Base-by-base conservation (phyloP, 2,888 invertebrate species). In the Nomada hirtipes region DNA sequence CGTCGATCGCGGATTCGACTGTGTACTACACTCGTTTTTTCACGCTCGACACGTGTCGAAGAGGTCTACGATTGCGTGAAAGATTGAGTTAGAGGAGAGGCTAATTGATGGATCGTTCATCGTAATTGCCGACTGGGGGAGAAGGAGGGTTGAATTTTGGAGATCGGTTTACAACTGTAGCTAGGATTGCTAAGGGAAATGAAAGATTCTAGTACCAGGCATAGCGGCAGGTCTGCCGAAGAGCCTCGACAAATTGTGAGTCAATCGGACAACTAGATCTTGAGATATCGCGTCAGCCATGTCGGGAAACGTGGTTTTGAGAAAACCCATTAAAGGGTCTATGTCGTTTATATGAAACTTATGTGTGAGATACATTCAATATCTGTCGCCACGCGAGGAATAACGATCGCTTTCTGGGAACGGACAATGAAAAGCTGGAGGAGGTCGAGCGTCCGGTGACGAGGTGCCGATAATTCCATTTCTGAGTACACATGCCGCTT, bases 361-460 rank as follows among this genome's bases (percentile, higher is more conserved):
- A 4, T n/a, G 42, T 23, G 20, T 36, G n/a, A 44, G 23, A 55
- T n/a, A 57, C 36, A 15, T 76, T 26, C n/a, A 63, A 64, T 53
- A 55, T 47, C 23, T n/a, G 23, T 2, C 57, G 63, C 61, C 55
- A 20, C 15, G 36, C 26, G 71, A 36, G 50, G 26, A 23, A 65
- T 76, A 73, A 85, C 60, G 74, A 74, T 10, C 67, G 42, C 42
- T 63, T 83, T 71, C 74, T 70, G 36, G 36, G 77, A 74, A 76
- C n/a, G 76, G 53, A 82, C 72, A 79, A 74, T 57, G 73, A 59
- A 64, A 69, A 72, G 60, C 64, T 20, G 61, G 53, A 53, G 53
- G 59, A 47, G 69, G 42, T 60, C 60, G 71, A 64, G 86, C 52
- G 67, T 85, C 85, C 65, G 29, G 65, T 83, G 64, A 74, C 83